These are phyloP conservation scores for Noctua comes DNA, from an alignment of 2,888 invertebrate species.

Conservation along the genomic window DNA sequence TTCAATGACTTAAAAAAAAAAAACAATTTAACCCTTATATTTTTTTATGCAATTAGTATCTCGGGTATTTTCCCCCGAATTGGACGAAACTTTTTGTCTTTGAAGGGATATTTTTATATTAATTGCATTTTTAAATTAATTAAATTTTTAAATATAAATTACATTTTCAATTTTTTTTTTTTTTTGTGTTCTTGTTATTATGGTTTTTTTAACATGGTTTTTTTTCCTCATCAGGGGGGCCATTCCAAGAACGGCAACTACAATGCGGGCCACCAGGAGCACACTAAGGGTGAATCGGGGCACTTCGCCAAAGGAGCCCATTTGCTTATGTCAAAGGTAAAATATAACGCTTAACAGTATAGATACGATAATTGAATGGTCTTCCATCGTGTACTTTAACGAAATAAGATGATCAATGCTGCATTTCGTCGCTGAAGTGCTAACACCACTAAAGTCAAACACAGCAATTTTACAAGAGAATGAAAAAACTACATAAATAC, in stretches of 20 bases:
- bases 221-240: constrained; percentile 88
- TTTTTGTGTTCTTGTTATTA: too few relatives aligned
- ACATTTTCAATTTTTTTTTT: too few relatives aligned
- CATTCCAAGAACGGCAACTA: constrained; percentile 89
- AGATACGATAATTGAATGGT: background rate
- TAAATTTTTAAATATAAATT: too few relatives aligned
- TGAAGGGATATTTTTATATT: background rate
- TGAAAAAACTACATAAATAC: too few relatives aligned
- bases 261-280: constrained; percentile 86
- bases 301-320: constrained; percentile 90
- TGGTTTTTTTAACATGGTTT: background rate
- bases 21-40: background rate
- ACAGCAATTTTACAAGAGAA: too few relatives aligned
- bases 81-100: too few relatives aligned
- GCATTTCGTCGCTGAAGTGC: too few relatives aligned
- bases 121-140: too few relatives aligned
- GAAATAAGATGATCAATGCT: too few relatives aligned
- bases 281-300: constrained; percentile 90
- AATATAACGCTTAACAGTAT: constrained; percentile 10
- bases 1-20: background rate
- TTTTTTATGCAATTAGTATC: background rate
- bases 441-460: too few relatives aligned
- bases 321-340: constrained; percentile 88
- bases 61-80: background rate
- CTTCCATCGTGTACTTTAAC: background rate